Evolutionary conservation across 2,797 vertebrate species (phyloP).

Genomic region (Siniperca undulata): DNA sequence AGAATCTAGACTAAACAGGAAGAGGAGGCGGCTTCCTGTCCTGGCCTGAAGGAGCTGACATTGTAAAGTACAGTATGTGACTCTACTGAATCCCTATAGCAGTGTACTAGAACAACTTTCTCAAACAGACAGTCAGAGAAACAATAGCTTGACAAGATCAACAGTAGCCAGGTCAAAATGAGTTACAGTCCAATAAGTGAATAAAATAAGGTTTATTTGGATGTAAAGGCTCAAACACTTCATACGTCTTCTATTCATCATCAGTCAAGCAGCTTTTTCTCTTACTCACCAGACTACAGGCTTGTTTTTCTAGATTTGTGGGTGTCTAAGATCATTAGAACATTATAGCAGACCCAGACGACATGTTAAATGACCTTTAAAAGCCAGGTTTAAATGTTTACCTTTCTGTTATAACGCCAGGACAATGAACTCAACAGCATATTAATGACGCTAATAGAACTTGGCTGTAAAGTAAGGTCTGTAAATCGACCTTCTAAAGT

Average conservation of each 20-base stretch:
- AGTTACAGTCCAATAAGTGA: neutral
- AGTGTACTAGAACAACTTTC: slow-evolving; percentile 18
- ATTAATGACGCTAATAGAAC: slow-evolving; percentile 29
- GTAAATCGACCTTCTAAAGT: slow-evolving; percentile 32
- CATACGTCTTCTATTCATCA: neutral
- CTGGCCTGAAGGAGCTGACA: slow-evolving; percentile 33
- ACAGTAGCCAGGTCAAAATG: neutral
- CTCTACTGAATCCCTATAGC: neutral
- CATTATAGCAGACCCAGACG: neutral
- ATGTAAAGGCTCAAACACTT: neutral
- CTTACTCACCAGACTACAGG: neutral
- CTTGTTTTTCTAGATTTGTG: slow-evolving; percentile 5
- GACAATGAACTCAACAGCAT: neutral
- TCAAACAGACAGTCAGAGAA: slow-evolving; percentile 4
- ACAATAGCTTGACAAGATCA: slow-evolving; percentile 14
- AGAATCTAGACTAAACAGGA: slow-evolving; percentile 88
- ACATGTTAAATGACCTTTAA: neutral
- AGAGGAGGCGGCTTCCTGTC: slow-evolving; percentile 84
- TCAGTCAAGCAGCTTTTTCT: neutral
- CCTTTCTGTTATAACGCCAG: neutral
- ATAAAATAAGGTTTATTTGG: neutral
- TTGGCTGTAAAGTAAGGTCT: slow-evolving; percentile 6
- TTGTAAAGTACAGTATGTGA: slow-evolving; percentile 10
- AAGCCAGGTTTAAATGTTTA: neutral
- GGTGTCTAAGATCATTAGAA: neutral